Evolutionary conservation across 1,140 invertebrate genomes (phyloP).

Genomic region (Copidosoma floridanum): DNA sequence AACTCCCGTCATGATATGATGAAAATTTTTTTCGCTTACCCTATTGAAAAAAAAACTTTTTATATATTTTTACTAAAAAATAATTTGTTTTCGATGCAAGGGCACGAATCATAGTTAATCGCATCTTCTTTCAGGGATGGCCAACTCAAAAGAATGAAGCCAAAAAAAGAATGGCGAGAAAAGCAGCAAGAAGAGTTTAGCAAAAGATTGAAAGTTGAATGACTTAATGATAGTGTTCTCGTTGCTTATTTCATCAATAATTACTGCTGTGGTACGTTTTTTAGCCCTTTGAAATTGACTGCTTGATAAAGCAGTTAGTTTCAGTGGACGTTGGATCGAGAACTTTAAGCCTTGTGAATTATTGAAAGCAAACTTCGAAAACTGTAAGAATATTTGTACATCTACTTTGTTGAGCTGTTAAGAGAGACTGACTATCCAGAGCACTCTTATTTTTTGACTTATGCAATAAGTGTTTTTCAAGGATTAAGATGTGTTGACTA

Average conservation of each 20-base stretch:
- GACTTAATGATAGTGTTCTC: too few relatives aligned
- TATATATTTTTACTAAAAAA: too few relatives aligned
- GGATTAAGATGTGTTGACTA: constrained; percentile 7
- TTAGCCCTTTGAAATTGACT: constrained; percentile 28
- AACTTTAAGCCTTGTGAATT: constrained; percentile 16
- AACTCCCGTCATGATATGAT: too few relatives aligned
- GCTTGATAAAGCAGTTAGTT: constrained; percentile 25
- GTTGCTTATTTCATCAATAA: too few relatives aligned
- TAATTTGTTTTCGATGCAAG: too few relatives aligned
- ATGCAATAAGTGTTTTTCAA: constrained; percentile 14
- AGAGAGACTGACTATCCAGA: constrained; percentile 12
- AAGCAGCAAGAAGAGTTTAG: constrained; percentile 92
- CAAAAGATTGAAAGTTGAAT: constrained; percentile 80
- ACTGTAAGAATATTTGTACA: constrained; percentile 18
- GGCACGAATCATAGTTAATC: too few relatives aligned
- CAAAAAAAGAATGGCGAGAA: constrained; percentile 91
- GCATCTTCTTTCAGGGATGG: constrained; percentile 85
- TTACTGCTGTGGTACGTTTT: constrained; percentile 26
- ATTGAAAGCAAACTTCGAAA: constrained; percentile 19
- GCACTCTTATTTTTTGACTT: constrained; percentile 21
- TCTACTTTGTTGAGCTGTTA: constrained; percentile 16
- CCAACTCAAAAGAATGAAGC: constrained; percentile 85
- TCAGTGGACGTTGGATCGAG: constrained; percentile 14
- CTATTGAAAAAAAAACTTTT: too few relatives aligned
- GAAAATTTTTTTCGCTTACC: too few relatives aligned